A percentile compares a stretch with the other conserved stretches of the same genome.
These are phyloP conservation scores for Plectropomus leopardus DNA, from an alignment of 2,113 vertebrate species.

Conservation along the genomic window DNA sequence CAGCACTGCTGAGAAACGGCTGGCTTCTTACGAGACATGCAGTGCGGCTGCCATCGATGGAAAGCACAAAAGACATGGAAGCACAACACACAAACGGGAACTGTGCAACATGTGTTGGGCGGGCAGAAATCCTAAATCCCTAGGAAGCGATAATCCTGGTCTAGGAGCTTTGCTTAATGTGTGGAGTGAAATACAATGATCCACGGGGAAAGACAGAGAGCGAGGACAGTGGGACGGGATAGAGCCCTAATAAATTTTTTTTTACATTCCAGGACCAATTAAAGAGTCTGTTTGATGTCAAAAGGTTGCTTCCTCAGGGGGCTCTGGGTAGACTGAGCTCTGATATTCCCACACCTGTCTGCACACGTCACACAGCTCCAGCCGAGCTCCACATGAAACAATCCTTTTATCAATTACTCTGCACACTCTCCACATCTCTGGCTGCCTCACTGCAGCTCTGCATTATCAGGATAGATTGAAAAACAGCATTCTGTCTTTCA, in stretches of 20 bases:
- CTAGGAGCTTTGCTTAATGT: conserved; percentile 85
- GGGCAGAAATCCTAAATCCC: conserved; percentile 89
- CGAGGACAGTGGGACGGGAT: background rate
- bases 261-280: conserved; percentile 28
- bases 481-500: background rate
- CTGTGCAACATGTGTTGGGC: conserved; percentile 81
- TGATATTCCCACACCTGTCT: conserved; percentile 23
- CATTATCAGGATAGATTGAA: background rate
- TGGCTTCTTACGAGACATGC: conserved; percentile 29
- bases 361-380: background rate
- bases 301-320: background rate
- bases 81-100: conserved; percentile 44
- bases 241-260: background rate
- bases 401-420: conserved; percentile 6
- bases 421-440: background rate
- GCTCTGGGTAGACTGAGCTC: background rate
- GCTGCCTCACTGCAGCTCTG: background rate
- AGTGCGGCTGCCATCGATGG: background rate
- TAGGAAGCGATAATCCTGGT: conserved; percentile 87
- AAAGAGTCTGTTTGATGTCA: conserved; percentile 35
- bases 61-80: conserved; percentile 33
- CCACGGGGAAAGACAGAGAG: conserved; percentile 16
- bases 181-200: conserved; percentile 50
- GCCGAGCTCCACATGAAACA: conserved; percentile 8
- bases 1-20: conserved; percentile 11